phyloP scores from a whole-genome alignment of 2,888 invertebrate species.

The Oligia strigilis region DNA sequence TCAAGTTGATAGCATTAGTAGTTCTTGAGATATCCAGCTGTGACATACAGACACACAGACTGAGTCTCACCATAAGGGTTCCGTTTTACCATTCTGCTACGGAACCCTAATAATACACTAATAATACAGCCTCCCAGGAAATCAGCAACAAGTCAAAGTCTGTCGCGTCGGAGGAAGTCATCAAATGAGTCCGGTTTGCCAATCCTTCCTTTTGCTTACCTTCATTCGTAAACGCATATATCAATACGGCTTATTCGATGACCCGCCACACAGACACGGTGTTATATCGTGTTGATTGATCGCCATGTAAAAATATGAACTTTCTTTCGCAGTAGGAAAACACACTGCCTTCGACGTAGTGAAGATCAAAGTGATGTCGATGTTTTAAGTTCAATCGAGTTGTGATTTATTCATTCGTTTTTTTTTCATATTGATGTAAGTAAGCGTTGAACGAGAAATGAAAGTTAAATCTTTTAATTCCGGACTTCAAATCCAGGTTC shows the following conservation, averaged over 20 bases:
- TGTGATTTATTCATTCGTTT: not conserved
- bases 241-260: not conserved
- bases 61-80: too few species aligned
- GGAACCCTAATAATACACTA: not conserved
- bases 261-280: conserved; percentile 27
- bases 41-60: too few species aligned
- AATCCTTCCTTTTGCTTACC: not conserved
- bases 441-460: not conserved
- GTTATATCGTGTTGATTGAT: conserved; percentile 8
- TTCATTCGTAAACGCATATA: not conserved
- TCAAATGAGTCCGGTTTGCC: not conserved
- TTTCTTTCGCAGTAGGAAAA: conserved; percentile 53
- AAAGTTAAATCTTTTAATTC: too few species aligned
- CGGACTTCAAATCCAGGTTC: too few species aligned
- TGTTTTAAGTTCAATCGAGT: conserved; percentile 9
- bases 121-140: not conserved
- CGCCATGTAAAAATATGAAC: conserved; percentile 33
- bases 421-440: not conserved
- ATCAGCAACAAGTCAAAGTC: not conserved
- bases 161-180: not conserved
- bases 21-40: too few species aligned
- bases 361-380: conserved; percentile 24
- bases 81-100: too few species aligned
- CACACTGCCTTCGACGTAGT: conserved; percentile 26
- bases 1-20: too few species aligned